Base-by-base conservation (phyloP, 2,888 invertebrate genomes). In the Pachymerium ferrugineum region DNA sequence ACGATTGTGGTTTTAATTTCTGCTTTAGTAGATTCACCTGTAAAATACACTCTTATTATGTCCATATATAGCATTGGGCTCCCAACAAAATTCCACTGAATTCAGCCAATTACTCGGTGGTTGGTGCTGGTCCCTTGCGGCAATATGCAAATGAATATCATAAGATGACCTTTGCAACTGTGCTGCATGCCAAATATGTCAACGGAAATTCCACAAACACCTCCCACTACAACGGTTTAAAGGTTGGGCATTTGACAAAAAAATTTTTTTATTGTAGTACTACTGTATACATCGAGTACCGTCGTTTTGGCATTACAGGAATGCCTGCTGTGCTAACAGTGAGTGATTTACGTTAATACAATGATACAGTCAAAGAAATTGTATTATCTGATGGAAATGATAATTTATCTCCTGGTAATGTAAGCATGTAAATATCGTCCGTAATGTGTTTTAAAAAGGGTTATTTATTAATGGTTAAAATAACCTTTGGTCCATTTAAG, bases 181-280 rank as follows among this genome's bases (percentile, higher is more conserved):
- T 62, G 62, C 28, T 62, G 62, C 62, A 62, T 62, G 62, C 62
- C 62, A 62, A 62, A 62, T 62, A 62, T 62, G 62, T 62, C 62
- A 62, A 62, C 62, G 62, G 62, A 62, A 62, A 62, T 62, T 62
- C 62, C 62, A 62, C 62, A 28, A n/a, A 62, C 62, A 25, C 62
- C 62, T 62, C 62, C 62, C 62, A 25, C 62, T 25, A 62, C 62
- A 62, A 62, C 62, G 62, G 28, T 62, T 62, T 62, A 62, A n/a
- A 62, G 62, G 62, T 62, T 62, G 62, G 62, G 28, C 28, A 28
- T 62, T 54, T 62, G n/a, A n/a, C n/a, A n/a, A n/a, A n/a, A n/a
- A n/a, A 38, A 38, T 6, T 6, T 38, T 12, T 8, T 38, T 38
- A 3, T 4, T 38, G 12, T 38, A 38, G 12, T 38, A 12, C 6